phyloP scores from a whole-genome alignment of 2,113 vertebrate species.

The Osmerus mordax region DNA sequence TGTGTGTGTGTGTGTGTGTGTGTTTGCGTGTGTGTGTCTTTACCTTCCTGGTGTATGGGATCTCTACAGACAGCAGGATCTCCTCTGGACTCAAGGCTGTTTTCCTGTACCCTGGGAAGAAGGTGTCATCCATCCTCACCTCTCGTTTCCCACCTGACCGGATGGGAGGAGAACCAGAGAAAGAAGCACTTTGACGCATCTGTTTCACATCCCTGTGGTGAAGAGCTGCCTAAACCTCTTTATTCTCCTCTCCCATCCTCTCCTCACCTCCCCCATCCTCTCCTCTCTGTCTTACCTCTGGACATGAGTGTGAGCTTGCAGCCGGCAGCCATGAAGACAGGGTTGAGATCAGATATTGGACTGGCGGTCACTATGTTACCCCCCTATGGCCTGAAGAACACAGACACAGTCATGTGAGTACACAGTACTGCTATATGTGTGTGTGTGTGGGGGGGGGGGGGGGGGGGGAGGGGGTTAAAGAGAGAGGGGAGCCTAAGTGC shows the following conservation, averaged over 20 bases:
- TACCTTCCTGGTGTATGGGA: conserved; percentile 87
- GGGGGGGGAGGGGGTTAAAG: too few relatives aligned
- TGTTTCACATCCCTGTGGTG: too few relatives aligned
- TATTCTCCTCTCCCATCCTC: background rate
- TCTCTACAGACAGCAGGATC: conserved; percentile 82
- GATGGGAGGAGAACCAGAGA: background rate
- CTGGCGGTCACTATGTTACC: conserved; percentile 98
- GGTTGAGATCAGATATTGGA: conserved; percentile 96
- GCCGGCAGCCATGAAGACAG: conserved; percentile 87
- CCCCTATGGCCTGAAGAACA: conserved; percentile 79
- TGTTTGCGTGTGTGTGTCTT: background rate
- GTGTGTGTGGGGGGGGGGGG: background rate
- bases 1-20: background rate
- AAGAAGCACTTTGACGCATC: background rate
- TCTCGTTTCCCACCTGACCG: conserved; percentile 76
- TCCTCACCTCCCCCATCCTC: background rate
- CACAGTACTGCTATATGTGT: background rate
- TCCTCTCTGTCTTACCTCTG: conserved; percentile 69
- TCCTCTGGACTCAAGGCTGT: conserved; percentile 80
- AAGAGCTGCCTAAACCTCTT: too few relatives aligned
- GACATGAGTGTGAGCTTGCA: conserved; percentile 82
- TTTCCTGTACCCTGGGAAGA: conserved; percentile 88
- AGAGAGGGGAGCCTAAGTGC: too few relatives aligned
- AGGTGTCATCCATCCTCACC: conserved; percentile 81
- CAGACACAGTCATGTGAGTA: background rate